Conservation (phyloP, 2,797 vertebrate species). For the Cyprinodon diabolis region DNA sequence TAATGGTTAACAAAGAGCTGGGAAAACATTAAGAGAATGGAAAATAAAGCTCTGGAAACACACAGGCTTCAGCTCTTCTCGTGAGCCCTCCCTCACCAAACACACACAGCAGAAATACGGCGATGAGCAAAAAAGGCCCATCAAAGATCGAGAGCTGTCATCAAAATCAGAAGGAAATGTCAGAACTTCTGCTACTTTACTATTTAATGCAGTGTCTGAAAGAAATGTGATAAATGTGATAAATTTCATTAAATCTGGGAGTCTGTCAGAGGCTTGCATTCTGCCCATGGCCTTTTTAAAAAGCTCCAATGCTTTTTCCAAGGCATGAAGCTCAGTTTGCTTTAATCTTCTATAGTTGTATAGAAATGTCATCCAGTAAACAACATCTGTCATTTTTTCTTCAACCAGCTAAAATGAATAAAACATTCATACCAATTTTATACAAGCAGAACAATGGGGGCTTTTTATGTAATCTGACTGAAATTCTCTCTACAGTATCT, state of each 20-base stretch:
- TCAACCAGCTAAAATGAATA: neutral
- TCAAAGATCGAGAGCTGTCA: neutral
- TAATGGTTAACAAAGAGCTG: slow-evolving; percentile 2
- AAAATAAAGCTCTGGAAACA: slow-evolving; percentile 19
- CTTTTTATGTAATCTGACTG: too few relatives aligned
- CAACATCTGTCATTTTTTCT: slow-evolving; percentile 3
- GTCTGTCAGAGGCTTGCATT: slow-evolving; percentile 40
- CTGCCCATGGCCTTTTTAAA: slow-evolving; percentile 49
- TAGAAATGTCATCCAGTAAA: slow-evolving; percentile 7
- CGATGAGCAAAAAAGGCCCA: neutral
- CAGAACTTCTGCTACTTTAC: slow-evolving; percentile 36
- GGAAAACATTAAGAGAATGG: slow-evolving; percentile 24
- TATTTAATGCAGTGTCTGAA: slow-evolving; percentile 51
- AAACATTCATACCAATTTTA: neutral
- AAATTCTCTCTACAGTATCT: too few relatives aligned
- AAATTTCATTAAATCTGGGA: slow-evolving; percentile 41
- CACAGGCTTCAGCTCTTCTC: slow-evolving; percentile 5
- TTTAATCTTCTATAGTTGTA: slow-evolving; percentile 43
- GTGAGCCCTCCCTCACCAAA: neutral
- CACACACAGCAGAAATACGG: slow-evolving; percentile 12
- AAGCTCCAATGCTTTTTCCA: slow-evolving; percentile 37
- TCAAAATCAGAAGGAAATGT: slow-evolving; percentile 16
- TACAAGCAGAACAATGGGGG: neutral
- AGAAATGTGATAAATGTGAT: slow-evolving; percentile 30
- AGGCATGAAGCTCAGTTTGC: slow-evolving; percentile 42